A percentile compares a stretch with the other conserved stretches of the same genome.
Conservation (phyloP, 2,113 vertebrate genomes). For the Lycaon pictus region DNA sequence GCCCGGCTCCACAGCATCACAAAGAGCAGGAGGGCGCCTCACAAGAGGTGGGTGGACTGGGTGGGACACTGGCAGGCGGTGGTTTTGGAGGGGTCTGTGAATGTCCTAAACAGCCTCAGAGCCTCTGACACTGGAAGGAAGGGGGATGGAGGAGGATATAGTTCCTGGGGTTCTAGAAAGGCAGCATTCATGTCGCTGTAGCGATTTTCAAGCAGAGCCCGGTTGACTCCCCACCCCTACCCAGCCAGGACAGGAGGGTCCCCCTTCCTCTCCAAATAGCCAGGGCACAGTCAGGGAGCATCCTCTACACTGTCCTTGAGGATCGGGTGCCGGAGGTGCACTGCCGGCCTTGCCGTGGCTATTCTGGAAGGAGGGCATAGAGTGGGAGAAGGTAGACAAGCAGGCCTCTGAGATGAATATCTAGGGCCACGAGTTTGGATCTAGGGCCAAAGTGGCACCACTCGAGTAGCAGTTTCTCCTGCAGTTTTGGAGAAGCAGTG, state of each 20-base stretch:
- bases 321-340: neutral
- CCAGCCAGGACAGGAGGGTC: neutral
- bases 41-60: neutral
- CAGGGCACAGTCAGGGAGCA: neutral
- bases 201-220: neutral
- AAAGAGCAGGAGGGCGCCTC: neutral
- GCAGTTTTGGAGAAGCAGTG: accelerated
- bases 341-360: neutral
- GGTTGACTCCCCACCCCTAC: neutral
- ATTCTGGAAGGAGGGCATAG: neutral
- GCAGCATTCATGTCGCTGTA: neutral
- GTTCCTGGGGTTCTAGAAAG: neutral
- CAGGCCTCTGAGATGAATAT: neutral
- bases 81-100: neutral
- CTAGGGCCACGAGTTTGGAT: neutral
- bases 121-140: neutral
- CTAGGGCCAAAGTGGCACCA: neutral
- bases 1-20: neutral
- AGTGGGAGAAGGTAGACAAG: neutral
- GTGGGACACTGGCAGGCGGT: neutral
- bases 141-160: too few relatives aligned
- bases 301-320: slow-evolving; percentile 79
- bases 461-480: neutral
- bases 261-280: neutral
- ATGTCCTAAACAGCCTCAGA: neutral